Evolutionary conservation across 1,140 invertebrate species (phyloP).

Genomic region (Ooceraea biroi): DNA sequence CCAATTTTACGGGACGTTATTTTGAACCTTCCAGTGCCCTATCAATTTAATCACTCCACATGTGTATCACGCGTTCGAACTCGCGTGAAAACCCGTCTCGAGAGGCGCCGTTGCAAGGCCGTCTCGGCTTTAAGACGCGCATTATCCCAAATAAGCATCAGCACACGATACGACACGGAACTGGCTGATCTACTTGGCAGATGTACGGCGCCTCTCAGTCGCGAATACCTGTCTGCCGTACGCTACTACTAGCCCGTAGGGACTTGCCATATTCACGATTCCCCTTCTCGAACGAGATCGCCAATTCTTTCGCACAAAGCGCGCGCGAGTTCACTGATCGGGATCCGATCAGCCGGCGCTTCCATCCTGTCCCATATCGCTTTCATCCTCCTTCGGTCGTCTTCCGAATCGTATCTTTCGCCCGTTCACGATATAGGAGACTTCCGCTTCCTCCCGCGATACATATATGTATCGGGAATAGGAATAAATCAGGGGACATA

Average conservation of each 20-base stretch:
- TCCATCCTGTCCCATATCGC: background rate
- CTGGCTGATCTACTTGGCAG: background rate
- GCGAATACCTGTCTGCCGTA: background rate
- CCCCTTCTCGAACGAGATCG: constrained; percentile 4
- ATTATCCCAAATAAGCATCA: background rate
- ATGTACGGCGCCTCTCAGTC: background rate
- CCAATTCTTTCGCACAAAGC: background rate
- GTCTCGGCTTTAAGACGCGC: background rate
- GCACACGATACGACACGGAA: background rate
- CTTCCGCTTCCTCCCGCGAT: constrained; percentile 10
- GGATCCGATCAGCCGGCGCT: background rate
- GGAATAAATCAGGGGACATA: constrained; percentile 54
- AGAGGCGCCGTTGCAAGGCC: background rate
- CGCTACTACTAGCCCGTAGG: background rate
- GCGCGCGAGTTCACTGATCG: constrained; percentile 1
- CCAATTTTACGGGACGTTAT: background rate
- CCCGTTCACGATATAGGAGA: constrained; percentile 12
- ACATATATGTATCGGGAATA: constrained; percentile 45
- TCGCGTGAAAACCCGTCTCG: too few relatives aligned
- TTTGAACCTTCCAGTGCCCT: background rate
- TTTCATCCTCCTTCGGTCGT: background rate
- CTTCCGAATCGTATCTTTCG: background rate
- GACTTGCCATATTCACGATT: constrained; percentile 2
- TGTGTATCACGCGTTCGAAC: too few relatives aligned
- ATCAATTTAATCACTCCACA: constrained; percentile 19